phyloP scores from a whole-genome alignment of 1,140 invertebrate species.

The Cyclina sinensis region DNA sequence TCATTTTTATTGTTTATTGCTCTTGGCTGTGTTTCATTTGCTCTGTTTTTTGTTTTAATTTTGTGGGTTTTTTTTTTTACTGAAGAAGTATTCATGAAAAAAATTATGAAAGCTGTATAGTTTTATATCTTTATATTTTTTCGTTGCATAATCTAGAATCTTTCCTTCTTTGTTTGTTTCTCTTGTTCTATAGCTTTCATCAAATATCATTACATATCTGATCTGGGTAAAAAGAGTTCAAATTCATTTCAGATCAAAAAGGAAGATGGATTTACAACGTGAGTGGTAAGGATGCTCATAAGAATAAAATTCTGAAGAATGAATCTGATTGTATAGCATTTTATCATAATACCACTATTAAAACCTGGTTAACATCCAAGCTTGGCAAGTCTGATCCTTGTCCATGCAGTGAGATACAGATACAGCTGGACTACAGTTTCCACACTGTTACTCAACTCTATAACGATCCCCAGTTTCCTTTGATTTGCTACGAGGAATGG shows the following conservation, averaged over 20 bases:
- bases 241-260: constrained; percentile 29
- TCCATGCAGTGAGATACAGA: constrained; percentile 6
- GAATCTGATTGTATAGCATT: not conserved
- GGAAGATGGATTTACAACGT: constrained; percentile 28
- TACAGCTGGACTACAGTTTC: constrained; percentile 18
- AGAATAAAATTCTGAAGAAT: not conserved
- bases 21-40: too few relatives aligned
- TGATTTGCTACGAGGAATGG: constrained; percentile 30
- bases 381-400: not conserved
- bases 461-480: not conserved
- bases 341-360: not conserved
- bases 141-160: too few relatives aligned
- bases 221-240: not conserved
- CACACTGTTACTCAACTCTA: not conserved
- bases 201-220: too few relatives aligned
- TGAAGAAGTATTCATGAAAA: too few relatives aligned
- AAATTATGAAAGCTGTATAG: too few relatives aligned
- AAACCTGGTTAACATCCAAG: not conserved
- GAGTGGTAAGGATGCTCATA: not conserved
- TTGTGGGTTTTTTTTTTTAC: too few relatives aligned
- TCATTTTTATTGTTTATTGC: too few relatives aligned
- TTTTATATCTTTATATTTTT: too few relatives aligned
- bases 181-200: too few relatives aligned
- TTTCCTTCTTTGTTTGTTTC: too few relatives aligned
- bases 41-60: too few relatives aligned